Evolutionary conservation across 2,113 vertebrate genomes (phyloP), one percentile per base, ranked within the genome.

Genomic region (Melanotaenia duboulayi): DNA sequence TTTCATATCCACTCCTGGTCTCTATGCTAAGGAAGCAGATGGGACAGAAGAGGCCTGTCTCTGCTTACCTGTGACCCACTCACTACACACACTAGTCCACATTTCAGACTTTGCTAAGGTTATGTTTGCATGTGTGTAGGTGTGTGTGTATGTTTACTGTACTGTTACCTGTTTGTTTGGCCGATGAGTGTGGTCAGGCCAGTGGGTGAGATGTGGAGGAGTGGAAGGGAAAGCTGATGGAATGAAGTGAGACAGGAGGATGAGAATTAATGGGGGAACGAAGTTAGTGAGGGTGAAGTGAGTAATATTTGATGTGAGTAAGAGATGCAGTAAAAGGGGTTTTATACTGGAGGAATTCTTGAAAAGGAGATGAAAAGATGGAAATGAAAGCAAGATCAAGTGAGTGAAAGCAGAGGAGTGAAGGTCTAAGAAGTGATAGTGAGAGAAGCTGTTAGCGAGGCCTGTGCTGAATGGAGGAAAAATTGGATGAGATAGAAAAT

Each of bases 31-130:
- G 59, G 66, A 65, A 71, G 78, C 69, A 81, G 86, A 84, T 63
- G 4, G 69, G 54, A 84, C 80, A 85, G 78, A 91, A 82, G 87
- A 82, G 63, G 62, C 71, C 86, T 89, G 86, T 89, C 82, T 90
- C 52, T 65, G n/a, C 64, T 48, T 87, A 82, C 86, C 85, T 87
- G 85, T 74, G 76, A 81, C 82, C 64, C 59, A 77, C 52, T 75
- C 78, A 74, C 70, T 37, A 37, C 64, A 40, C 67, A 65, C 67
- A 49, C 75, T 12, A 11, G 37, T 25, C 52, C 71, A 77, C 82
- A 78, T 49, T 76, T 55, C 65, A 55, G 78, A 85, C 83, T 88
- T 88, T 81, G 71, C 76, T 60, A 77, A 25, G 61, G 71, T 80
- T 72, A 60, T 80, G 62, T 84, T 28, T 71, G 52, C 63, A 55